Percentiles rank a stretch among this genome's conserved stretches.
phyloP scores from a whole-genome alignment of 2,888 invertebrate genomes.

The Apamea monoglypha region DNA sequence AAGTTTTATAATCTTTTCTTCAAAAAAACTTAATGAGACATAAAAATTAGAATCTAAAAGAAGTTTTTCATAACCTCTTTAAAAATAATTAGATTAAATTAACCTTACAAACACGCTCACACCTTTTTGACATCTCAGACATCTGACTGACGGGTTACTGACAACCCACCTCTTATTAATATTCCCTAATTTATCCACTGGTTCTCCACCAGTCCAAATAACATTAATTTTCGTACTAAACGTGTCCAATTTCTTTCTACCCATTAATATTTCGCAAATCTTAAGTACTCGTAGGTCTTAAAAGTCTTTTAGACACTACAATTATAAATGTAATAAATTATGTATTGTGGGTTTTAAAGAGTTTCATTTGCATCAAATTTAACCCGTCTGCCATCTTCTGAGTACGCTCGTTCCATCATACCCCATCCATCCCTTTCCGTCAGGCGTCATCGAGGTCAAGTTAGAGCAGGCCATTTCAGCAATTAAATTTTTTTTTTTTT shows the following conservation, averaged over 20 bases:
- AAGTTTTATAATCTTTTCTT: background rate
- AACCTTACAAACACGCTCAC: slow-evolving; percentile 1
- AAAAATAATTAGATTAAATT: background rate
- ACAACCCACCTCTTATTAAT: background rate
- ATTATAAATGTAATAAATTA: background rate
- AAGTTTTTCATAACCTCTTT: background rate
- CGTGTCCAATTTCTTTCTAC: background rate
- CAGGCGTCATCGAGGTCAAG: too few species aligned
- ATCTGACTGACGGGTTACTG: slow-evolving; percentile 14
- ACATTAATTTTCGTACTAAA: background rate
- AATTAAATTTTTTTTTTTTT: too few species aligned
- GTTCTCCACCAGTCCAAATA: background rate
- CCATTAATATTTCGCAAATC: background rate
- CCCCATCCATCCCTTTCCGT: too few species aligned
- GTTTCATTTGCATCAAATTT: too few species aligned
- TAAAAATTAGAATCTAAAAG: background rate
- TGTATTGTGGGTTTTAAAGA: background rate
- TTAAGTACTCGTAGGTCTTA: background rate
- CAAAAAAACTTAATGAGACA: too few species aligned
- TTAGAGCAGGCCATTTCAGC: too few species aligned
- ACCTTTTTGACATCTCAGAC: slow-evolving; percentile 16
- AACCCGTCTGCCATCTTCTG: too few species aligned
- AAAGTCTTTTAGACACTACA: background rate
- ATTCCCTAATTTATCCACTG: background rate
- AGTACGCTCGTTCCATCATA: too few species aligned